phyloP scores from a whole-genome alignment of 2,888 invertebrate species.

The Synergus gifuensis region DNA sequence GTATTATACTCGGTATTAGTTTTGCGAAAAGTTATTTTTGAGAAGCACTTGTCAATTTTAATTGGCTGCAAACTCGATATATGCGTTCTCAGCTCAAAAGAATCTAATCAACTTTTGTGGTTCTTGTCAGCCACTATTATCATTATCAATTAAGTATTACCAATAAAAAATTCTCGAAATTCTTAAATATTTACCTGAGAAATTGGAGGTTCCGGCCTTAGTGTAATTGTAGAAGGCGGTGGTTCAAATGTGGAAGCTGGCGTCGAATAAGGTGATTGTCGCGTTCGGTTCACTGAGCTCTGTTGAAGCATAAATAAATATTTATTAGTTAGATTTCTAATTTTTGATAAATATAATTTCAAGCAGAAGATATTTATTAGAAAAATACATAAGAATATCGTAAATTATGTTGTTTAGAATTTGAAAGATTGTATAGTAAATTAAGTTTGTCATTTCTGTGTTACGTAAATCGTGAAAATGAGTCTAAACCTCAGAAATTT shows the following conservation, averaged over 20 bases:
- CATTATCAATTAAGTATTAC: no score
- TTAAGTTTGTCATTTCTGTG: neutral
- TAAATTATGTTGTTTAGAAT: neutral
- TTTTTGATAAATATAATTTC: neutral
- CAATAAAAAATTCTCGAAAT: no score
- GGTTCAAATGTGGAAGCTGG: slow-evolving; percentile 77
- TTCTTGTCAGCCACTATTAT: no score
- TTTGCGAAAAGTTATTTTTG: slow-evolving; percentile 26
- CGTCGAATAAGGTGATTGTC: slow-evolving; percentile 37
- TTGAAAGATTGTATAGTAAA: neutral
- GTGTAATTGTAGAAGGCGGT: slow-evolving; percentile 85
- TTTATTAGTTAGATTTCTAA: neutral
- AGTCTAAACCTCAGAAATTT: neutral
- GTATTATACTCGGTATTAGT: slow-evolving; percentile 11
- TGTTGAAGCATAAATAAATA: neutral
- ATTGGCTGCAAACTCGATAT: slow-evolving; percentile 4
- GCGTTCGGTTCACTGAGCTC: slow-evolving; percentile 34
- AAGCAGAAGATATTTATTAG: neutral
- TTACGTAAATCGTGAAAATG: neutral
- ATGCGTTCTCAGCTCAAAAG: neutral
- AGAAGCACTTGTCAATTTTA: slow-evolving; percentile 9
- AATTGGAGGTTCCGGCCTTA: slow-evolving; percentile 86
- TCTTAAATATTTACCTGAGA: slow-evolving; percentile 79
- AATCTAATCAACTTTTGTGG: neutral
- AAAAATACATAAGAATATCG: neutral